A percentile compares a stretch with the other conserved stretches of the same genome.
phyloP scores from a whole-genome alignment of 2,888 invertebrate genomes.

The Acanthosoma haemorrhoidale region DNA sequence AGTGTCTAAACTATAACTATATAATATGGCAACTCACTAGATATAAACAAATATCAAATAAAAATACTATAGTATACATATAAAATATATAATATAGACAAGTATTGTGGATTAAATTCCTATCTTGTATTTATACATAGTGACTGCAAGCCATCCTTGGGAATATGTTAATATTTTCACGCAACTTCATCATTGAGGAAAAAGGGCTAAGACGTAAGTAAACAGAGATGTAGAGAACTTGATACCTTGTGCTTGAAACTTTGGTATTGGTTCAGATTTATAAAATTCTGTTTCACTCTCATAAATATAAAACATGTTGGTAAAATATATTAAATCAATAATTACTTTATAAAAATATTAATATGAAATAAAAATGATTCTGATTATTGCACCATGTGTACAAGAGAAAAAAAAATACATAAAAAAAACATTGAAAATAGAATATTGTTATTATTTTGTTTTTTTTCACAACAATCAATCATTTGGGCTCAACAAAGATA shows the following conservation, averaged over 20 bases:
- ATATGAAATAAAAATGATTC: background rate
- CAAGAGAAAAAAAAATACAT: background rate
- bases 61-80: background rate
- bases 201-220: background rate
- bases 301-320: background rate
- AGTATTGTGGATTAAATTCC: background rate
- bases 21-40: slow-evolving; percentile 14
- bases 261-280: slow-evolving; percentile 32
- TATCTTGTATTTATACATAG: background rate
- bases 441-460: background rate
- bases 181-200: background rate
- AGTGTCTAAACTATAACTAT: background rate
- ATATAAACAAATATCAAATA: slow-evolving; percentile 14
- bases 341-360: background rate
- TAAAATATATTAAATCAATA: background rate
- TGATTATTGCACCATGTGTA: background rate
- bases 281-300: background rate
- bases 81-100: background rate
- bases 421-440: background rate
- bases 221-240: slow-evolving; percentile 35
- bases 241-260: slow-evolving; percentile 37
- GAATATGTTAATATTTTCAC: background rate
- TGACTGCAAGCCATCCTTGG: slow-evolving; percentile 12
- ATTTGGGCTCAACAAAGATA: background rate
- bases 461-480: background rate